phyloP scores from a whole-genome alignment of 2,113 vertebrate genomes.

The Piprites chloris region DNA sequence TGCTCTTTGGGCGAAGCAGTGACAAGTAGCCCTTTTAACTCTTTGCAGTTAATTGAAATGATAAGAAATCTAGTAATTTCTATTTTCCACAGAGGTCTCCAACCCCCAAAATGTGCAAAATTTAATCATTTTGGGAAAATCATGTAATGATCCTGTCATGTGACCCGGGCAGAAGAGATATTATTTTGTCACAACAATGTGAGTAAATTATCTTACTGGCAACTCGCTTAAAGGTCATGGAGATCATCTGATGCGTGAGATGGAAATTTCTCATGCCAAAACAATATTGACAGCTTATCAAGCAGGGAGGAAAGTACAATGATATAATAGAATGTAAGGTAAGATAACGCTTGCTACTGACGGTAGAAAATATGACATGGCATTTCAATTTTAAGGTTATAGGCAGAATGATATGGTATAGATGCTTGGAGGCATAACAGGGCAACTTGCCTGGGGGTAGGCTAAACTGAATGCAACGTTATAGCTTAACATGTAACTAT shows the following conservation, averaged over 20 bases:
- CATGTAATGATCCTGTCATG: slow-evolving; percentile 60
- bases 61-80: background rate
- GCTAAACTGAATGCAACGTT: background rate
- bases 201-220: slow-evolving; percentile 74
- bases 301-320: slow-evolving; percentile 51
- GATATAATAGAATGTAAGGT: slow-evolving; percentile 65
- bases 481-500: background rate
- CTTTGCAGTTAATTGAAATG: background rate
- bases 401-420: slow-evolving; percentile 50
- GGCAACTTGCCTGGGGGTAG: background rate
- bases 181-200: slow-evolving; percentile 73
- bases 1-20: background rate
- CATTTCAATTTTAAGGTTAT: slow-evolving; percentile 50
- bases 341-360: slow-evolving; percentile 59
- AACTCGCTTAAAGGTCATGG: slow-evolving; percentile 76
- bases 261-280: slow-evolving; percentile 69
- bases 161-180: slow-evolving; percentile 58
- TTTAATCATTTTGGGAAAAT: slow-evolving; percentile 63
- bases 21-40: background rate
- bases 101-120: slow-evolving; percentile 7
- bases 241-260: slow-evolving; percentile 71
- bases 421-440: background rate
- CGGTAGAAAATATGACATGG: slow-evolving; percentile 36
- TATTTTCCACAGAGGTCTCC: background rate
- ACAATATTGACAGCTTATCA: slow-evolving; percentile 69